Evolutionary conservation across 2,888 invertebrate species (phyloP), one percentile per base, ranked within the genome.

Genomic region (Periphyllus acericola): DNA sequence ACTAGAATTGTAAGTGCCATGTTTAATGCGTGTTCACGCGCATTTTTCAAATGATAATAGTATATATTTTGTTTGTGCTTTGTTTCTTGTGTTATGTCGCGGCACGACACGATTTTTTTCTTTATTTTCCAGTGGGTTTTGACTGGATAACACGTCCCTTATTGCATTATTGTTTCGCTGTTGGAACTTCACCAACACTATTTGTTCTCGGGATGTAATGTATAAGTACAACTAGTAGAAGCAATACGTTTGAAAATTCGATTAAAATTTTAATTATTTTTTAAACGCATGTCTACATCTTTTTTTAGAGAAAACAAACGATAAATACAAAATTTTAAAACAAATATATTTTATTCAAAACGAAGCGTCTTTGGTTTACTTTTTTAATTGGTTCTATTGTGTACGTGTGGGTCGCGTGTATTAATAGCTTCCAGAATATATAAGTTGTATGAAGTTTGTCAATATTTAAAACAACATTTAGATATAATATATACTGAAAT

Each of bases 1-100:
- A 90, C 94, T 98, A 91, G 98, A 98, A 93, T 94, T 98, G 95
- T 96, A 92, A 95, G 95, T 91, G 66, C 66, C 25, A 25, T 14
- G 17, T n/a, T 29, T 80, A 80, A 14, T 46, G 46, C 46, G 14
- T 46, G 14, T 46, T 46, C 46, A 46, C 14, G 46, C 14, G 14
- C 46, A 11, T 14, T 46, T 1, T 46, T 46, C 11, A 2, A 14
- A 14, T 14, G 14, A 0, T 14, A 2, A 46, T 46, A 46, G 11
- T 14, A 14, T 1, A 46, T 46, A 46, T 46, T 46, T 46, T 46
- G 11, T 46, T 46, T 46, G 46, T 46, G 46, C 46, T 46, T 46
- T 46, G 11, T 46, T 46, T 46, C 46, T 46, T 14, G 46, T 14
- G 11, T 46, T 46, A 46, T 21, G 6, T 68, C 11, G n/a, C 11